phyloP scores from a whole-genome alignment of 2,888 invertebrate species.

The Aelia acuminata region DNA sequence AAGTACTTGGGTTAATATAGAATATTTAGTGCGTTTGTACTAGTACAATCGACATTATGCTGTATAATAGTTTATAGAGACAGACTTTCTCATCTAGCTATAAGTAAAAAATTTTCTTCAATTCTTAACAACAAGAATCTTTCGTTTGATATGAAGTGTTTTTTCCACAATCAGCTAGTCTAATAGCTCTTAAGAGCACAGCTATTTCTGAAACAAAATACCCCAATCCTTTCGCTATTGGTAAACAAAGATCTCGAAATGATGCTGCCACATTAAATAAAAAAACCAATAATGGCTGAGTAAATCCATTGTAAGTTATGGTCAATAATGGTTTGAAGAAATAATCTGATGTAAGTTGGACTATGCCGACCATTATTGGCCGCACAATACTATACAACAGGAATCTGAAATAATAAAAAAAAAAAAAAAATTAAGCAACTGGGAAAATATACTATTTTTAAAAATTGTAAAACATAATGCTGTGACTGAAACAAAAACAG shows the following conservation, averaged over 20 bases:
- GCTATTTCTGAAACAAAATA: conserved; percentile 72
- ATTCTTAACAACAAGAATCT: conserved; percentile 42
- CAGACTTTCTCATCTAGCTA: conserved; percentile 9
- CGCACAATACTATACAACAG: conserved; percentile 74
- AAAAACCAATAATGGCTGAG: conserved; percentile 80
- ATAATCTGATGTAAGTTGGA: conserved; percentile 78
- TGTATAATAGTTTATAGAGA: too few relatives aligned
- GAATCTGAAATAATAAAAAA: conserved; percentile 72
- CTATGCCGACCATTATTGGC: conserved; percentile 74
- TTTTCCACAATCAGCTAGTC: conserved; percentile 70
- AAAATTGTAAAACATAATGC: too few relatives aligned
- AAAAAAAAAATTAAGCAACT: too few relatives aligned
- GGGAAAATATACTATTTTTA: too few relatives aligned
- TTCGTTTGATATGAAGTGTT: neutral
- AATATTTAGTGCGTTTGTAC: neutral
- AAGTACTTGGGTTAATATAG: neutral
- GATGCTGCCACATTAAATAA: conserved; percentile 76
- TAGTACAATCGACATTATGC: too few relatives aligned
- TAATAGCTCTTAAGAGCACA: conserved; percentile 70
- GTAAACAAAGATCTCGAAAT: conserved; percentile 75
- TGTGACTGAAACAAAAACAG: too few relatives aligned
- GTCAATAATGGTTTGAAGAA: conserved; percentile 78
- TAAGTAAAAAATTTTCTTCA: neutral
- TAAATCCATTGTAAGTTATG: conserved; percentile 76
- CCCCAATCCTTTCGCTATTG: conserved; percentile 74